Percentiles rank a stretch among this genome's conserved stretches.
These are phyloP conservation scores for Sebastolobus alascanus DNA, from an alignment of 2,797 vertebrate species.

Conservation along the genomic window DNA sequence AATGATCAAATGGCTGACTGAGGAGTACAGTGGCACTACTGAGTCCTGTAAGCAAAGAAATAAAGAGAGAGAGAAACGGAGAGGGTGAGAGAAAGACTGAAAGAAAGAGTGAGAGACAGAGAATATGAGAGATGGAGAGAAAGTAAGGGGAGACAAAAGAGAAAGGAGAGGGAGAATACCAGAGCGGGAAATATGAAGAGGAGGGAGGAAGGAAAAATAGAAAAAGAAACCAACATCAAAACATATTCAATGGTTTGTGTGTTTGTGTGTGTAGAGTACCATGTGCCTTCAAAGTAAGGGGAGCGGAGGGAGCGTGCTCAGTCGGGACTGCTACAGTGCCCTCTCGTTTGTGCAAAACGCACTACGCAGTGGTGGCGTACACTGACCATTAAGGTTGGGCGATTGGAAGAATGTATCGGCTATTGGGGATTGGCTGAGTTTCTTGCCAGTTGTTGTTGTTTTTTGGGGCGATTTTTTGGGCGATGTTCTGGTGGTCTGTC, in stretches of 20 bases:
- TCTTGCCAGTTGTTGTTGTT: background rate
- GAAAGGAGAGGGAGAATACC: slow-evolving; percentile 32
- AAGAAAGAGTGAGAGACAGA: background rate
- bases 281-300: slow-evolving; percentile 69
- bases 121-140: background rate
- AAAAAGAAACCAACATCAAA: slow-evolving; percentile 45
- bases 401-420: background rate
- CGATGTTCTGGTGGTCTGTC: background rate
- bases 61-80: slow-evolving; percentile 24
- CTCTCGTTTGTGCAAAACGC: slow-evolving; percentile 15
- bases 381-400: background rate
- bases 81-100: background rate
- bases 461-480: background rate
- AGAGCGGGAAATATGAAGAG: slow-evolving; percentile 88
- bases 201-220: slow-evolving; percentile 28
- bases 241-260: slow-evolving; percentile 16
- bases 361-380: background rate
- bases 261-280: slow-evolving; percentile 35
- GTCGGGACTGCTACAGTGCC: slow-evolving; percentile 4
- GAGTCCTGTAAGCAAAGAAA: slow-evolving; percentile 87
- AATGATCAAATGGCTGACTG: slow-evolving; percentile 95
- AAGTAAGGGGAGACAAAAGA: background rate
- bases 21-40: slow-evolving; percentile 88
- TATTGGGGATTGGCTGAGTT: background rate
- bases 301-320: slow-evolving; percentile 11